Evolutionary conservation across 1,140 invertebrate genomes (phyloP).

Genomic region (Ruditapes philippinarum): DNA sequence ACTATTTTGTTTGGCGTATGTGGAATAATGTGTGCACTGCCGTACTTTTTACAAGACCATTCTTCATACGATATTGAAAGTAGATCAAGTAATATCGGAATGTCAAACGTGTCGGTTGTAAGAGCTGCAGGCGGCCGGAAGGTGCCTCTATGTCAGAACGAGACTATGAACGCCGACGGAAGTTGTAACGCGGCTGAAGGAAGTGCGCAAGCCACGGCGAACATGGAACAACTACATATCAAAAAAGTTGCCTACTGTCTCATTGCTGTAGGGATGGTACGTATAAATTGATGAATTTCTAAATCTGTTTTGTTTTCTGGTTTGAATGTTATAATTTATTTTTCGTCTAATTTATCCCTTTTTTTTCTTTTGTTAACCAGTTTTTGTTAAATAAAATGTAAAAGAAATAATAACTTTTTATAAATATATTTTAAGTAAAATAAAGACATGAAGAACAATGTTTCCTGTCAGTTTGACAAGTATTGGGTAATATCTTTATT

Average conservation of each 20-base stretch:
- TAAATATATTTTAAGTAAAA: no score
- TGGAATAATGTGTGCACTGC: conserved; percentile 80
- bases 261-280: conserved; percentile 59
- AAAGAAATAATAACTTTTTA: no score
- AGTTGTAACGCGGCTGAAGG: background rate
- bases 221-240: conserved; percentile 3
- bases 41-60: conserved; percentile 72
- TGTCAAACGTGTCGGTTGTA: background rate
- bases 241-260: conserved; percentile 44
- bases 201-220: background rate
- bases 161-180: background rate
- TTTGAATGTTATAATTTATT: no score
- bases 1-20: conserved; percentile 78
- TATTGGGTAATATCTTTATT: no score
- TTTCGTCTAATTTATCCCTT: no score
- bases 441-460: no score
- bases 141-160: conserved; percentile 47
- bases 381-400: no score
- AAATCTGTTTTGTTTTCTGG: no score
- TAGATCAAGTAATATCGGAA: background rate
- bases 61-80: conserved; percentile 34
- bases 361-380: no score
- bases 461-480: no score
- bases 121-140: background rate
- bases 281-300: no score